Conservation (phyloP, 1,140 invertebrate genomes). For the Drosophila melanica region DNA sequence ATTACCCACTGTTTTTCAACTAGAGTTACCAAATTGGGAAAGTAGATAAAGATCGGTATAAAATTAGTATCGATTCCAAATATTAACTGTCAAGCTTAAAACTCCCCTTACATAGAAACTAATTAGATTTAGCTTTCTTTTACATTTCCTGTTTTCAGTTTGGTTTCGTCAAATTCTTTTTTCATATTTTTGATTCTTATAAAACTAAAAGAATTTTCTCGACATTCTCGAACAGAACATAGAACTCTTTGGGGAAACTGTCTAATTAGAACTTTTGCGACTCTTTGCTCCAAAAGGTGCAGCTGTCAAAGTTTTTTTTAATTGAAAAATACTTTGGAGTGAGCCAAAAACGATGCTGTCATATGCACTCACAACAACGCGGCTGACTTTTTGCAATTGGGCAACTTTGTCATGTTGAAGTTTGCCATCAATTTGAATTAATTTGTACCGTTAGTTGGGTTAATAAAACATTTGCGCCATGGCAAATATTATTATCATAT, state of each 20-base stretch:
- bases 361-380: conserved; percentile 19
- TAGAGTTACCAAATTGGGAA: no score
- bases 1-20: no score
- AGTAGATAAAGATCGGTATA: no score
- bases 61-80: no score
- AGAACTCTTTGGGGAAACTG: conserved; percentile 30
- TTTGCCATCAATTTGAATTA: conserved; percentile 43
- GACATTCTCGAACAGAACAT: not conserved
- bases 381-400: conserved; percentile 23
- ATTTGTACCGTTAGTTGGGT: conserved; percentile 31
- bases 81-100: not conserved
- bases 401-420: conserved; percentile 32
- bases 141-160: not conserved
- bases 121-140: not conserved
- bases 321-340: conserved; percentile 36
- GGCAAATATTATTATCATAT: conserved; percentile 61
- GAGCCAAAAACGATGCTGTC: conserved; percentile 16
- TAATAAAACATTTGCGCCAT: conserved; percentile 46
- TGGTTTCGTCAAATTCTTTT: not conserved
- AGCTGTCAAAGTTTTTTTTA: conserved; percentile 50
- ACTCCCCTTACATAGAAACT: not conserved
- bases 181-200: not conserved
- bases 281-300: conserved; percentile 34
- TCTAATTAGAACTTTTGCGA: conserved; percentile 44
- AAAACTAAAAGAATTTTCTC: not conserved